Conservation (phyloP, 2,888 invertebrate genomes). For the Nemotelus nigrinus region DNA sequence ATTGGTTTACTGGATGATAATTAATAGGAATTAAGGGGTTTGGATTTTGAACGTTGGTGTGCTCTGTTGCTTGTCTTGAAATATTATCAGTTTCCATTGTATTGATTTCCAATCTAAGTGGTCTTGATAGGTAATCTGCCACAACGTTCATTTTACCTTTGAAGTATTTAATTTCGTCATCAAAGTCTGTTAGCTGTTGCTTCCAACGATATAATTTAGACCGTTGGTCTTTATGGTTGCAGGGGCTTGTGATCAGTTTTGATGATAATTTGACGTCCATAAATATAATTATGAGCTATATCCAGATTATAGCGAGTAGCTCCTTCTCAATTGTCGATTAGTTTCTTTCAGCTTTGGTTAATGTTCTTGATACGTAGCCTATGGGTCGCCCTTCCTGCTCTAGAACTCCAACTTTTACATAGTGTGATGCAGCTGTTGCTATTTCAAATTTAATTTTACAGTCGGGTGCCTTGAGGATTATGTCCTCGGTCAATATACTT, state of each 20-base stretch:
- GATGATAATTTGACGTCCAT: neutral
- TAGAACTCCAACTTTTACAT: too few relatives aligned
- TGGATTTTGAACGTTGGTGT: neutral
- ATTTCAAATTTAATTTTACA: neutral
- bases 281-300: too few relatives aligned
- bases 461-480: too few relatives aligned
- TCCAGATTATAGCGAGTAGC: too few relatives aligned
- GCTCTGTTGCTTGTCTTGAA: neutral
- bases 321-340: too few relatives aligned
- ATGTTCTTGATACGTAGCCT: too few relatives aligned
- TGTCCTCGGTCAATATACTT: neutral
- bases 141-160: neutral
- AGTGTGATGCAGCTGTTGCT: neutral
- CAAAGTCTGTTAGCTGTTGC: constrained; percentile 1
- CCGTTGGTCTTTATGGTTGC: neutral
- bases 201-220: neutral
- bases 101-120: neutral
- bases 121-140: neutral
- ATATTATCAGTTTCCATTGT: neutral
- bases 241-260: neutral
- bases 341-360: too few relatives aligned
- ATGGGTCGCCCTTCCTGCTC: too few relatives aligned
- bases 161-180: neutral
- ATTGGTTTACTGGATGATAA: neutral
- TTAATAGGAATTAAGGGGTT: neutral